Conservation (phyloP, 2,113 vertebrate genomes). For the Sarotherodon lohbergeri region DNA sequence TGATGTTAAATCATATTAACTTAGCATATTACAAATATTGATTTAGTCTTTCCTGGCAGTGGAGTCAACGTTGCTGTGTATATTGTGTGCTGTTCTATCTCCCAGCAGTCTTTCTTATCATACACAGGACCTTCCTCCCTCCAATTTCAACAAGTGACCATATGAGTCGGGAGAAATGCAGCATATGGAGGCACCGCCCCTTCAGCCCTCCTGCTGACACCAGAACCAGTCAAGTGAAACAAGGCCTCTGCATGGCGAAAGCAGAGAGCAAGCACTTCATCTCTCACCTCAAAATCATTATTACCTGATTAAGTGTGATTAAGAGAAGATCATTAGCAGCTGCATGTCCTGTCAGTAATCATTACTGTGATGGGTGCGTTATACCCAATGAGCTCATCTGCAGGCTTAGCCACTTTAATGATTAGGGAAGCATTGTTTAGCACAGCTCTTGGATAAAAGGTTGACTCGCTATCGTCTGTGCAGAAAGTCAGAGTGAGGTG, state of each 20-base stretch:
- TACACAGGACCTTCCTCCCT: neutral
- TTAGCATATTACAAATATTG: neutral
- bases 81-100: neutral
- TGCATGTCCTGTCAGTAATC: constrained; percentile 77
- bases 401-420: constrained; percentile 46
- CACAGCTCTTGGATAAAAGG: constrained; percentile 29
- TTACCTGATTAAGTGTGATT: constrained; percentile 78
- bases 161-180: neutral
- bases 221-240: constrained; percentile 41
- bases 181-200: neutral
- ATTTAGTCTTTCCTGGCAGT: neutral
- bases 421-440: constrained; percentile 68
- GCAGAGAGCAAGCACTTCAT: constrained; percentile 50
- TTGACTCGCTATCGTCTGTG: constrained; percentile 14
- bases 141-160: neutral
- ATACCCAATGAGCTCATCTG: constrained; percentile 50
- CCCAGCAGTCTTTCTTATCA: neutral
- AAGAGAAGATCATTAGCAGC: constrained; percentile 79
- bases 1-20: neutral
- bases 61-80: neutral
- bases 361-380: constrained; percentile 72
- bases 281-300: constrained; percentile 75
- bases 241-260: constrained; percentile 33
- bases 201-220: neutral
- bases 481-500: constrained; percentile 39